These are phyloP conservation scores for Tribolium castaneum DNA, from an alignment of 1,140 invertebrate genomes.

Conservation along the genomic window DNA sequence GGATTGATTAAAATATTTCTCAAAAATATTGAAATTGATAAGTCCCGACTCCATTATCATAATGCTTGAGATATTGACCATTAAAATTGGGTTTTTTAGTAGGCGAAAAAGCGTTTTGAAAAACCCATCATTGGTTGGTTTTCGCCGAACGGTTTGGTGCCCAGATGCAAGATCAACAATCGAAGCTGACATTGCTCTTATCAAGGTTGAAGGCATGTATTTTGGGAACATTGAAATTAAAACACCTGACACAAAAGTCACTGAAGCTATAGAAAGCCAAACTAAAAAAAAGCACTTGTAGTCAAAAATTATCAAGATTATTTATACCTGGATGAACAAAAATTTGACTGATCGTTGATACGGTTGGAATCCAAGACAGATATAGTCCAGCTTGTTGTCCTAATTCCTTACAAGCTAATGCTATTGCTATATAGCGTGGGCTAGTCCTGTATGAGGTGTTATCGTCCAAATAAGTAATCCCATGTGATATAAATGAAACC, in stretches of 20 bases:
- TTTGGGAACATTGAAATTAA: slow-evolving; percentile 71
- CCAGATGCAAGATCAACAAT: slow-evolving; percentile 58
- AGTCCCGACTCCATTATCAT: slow-evolving; percentile 69
- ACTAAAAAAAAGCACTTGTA: slow-evolving; percentile 61
- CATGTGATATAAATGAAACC: slow-evolving; percentile 72
- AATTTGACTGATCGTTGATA: slow-evolving; percentile 43
- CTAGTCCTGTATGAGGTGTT: slow-evolving; percentile 54
- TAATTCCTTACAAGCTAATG: slow-evolving; percentile 61
- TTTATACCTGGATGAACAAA: slow-evolving; percentile 54
- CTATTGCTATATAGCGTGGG: slow-evolving; percentile 54
- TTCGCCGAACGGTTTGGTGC: slow-evolving; percentile 17
- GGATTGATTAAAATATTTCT: slow-evolving; percentile 71
- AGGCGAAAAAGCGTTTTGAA: slow-evolving; percentile 69
- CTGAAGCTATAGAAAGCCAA: slow-evolving; percentile 70
- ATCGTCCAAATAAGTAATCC: slow-evolving; percentile 76
- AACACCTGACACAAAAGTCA: slow-evolving; percentile 68
- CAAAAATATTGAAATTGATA: slow-evolving; percentile 68
- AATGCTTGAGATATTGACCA: slow-evolving; percentile 69
- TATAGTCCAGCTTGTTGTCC: slow-evolving; percentile 64
- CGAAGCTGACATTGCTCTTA: slow-evolving; percentile 69
- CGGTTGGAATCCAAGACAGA: slow-evolving; percentile 61
- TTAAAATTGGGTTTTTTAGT: slow-evolving; percentile 70
- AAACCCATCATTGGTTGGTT: slow-evolving; percentile 61
- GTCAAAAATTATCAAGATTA: too few species aligned
- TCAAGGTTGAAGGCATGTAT: slow-evolving; percentile 67